Evolutionary conservation across 2,113 vertebrate genomes (phyloP), one percentile per base, ranked within the genome.

Genomic region (Coptodon rendalli): DNA sequence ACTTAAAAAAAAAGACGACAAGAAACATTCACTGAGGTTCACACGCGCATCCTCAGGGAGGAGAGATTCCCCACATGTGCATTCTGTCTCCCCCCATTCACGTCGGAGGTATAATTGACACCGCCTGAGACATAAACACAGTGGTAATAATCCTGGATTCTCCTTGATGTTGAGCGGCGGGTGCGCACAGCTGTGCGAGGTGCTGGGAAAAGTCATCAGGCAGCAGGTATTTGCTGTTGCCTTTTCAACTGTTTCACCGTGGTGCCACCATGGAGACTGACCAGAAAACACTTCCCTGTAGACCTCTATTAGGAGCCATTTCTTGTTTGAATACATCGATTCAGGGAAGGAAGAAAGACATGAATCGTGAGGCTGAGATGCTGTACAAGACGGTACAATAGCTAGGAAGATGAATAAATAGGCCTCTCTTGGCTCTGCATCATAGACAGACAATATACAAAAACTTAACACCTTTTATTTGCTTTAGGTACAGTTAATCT

Each of bases 41-140:
- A 52, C 78, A 48, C 45, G 11, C 36, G 14, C 61, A 63, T 36
- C 86, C 88, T 82, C 14, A 9, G 90, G 84, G 52, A 31, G 29
- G 34, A 83, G 68, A 91, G 54, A 59, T 89, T 90, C 81, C 78
- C 73, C 29, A 3, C 38, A 11, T 88, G 54, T 13, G 3, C 73
- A 5, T 16, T 81, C 82, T 73, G 40, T 38, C 19, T 50, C 48
- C 61, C 31, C 22, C 48, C 52, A 38, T 59, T 61, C 34, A 38
- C n/a, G 3, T 89, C 59, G 80, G 83, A 82, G 61, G 61, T 81
- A 81, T 93, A 94, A 93, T 88, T 91, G 92, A 93, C 87, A 92
- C 89, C 48, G 61, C 43, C 90, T 88, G 90, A 94, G 90, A 89
- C 90, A 87, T 89, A 90, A 94, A 93, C 89, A 86, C 48, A 27